Conservation (phyloP, 1,140 invertebrate genomes). For the Drosophila littoralis region DNA sequence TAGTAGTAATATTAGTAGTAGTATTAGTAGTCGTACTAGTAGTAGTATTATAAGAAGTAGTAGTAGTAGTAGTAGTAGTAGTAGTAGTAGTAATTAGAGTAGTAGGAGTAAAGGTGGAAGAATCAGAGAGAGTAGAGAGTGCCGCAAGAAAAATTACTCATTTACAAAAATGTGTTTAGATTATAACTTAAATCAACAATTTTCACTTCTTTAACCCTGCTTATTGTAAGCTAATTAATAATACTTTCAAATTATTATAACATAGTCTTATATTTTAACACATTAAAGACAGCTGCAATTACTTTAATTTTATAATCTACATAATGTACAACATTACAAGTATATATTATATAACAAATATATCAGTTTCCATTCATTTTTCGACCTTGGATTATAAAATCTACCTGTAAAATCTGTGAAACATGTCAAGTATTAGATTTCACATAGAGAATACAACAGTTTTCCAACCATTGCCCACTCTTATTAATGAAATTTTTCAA, state of each 20-base stretch:
- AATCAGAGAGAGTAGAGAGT: slow-evolving; percentile 4
- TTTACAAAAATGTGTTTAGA: slow-evolving; percentile 1
- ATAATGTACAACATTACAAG: background rate
- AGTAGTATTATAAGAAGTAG: background rate
- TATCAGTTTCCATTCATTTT: too few species aligned
- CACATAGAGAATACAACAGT: too few species aligned
- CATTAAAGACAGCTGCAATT: background rate
- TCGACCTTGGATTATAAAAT: too few species aligned
- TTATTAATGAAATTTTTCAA: too few species aligned
- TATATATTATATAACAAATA: background rate
- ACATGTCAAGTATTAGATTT: too few species aligned
- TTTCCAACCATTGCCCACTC: too few species aligned
- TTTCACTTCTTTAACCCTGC: background rate
- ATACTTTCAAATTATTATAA: background rate
- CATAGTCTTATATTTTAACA: slow-evolving; percentile 1
- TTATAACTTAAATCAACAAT: background rate
- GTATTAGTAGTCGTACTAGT: background rate
- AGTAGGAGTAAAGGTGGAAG: background rate
- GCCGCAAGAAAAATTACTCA: slow-evolving; percentile 9
- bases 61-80: background rate
- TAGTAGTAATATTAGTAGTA: background rate
- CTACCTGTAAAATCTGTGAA: too few species aligned
- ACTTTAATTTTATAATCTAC: background rate
- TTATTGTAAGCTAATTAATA: background rate
- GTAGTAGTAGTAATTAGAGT: background rate